Base-by-base conservation (phyloP, 2,113 vertebrate genomes). In the Leptobrachium leishanense region DNA sequence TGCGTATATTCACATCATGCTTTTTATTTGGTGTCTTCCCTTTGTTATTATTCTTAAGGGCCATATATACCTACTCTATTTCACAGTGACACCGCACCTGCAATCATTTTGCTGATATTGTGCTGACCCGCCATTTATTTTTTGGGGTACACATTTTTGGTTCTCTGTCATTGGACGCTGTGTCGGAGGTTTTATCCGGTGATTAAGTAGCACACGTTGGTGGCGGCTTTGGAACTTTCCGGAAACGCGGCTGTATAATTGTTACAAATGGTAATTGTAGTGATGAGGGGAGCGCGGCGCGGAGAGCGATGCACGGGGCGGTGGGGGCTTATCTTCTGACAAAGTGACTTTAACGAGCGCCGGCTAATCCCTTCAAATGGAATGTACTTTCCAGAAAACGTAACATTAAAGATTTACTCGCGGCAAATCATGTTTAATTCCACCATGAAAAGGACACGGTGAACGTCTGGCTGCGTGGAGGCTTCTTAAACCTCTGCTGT, bases 311-410 rank as follows among this genome's bases (percentile, higher is more conserved):
- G n/a, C n/a, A n/a, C n/a, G n/a, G n/a, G n/a, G n/a, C n/a, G n/a
- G n/a, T n/a, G n/a, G n/a, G n/a, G 31, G 62, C 9, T 64, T 64
- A 46, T 46, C n/a, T 64, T 20, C 9, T n/a, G 5, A 64, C 62
- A 64, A 64, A 64, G 62, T 13, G 20, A 20, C n/a, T 64, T 64
- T 64, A 64, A 20, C 20, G n/a, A 64, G 62, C 62, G 9, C 39
- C 39, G 2, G 4, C 62, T 64, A 64, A 64, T 64, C 62, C 62
- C 62, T 20, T 64, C 62, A 6, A 64, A 39, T 64, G n/a, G 6
- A 64, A 39, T 64, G 62, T 62, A 15, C 57, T 62, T 15, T 62
- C 11, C 57, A 62, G 57, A 62, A 62, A 62, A 62, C n/a, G 57
- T 20, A 64, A 5, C 20, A 64, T 64, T 20, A 39, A 64, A 64